Conservation (phyloP, 2,888 invertebrate genomes). For the Campoplex nolae region DNA sequence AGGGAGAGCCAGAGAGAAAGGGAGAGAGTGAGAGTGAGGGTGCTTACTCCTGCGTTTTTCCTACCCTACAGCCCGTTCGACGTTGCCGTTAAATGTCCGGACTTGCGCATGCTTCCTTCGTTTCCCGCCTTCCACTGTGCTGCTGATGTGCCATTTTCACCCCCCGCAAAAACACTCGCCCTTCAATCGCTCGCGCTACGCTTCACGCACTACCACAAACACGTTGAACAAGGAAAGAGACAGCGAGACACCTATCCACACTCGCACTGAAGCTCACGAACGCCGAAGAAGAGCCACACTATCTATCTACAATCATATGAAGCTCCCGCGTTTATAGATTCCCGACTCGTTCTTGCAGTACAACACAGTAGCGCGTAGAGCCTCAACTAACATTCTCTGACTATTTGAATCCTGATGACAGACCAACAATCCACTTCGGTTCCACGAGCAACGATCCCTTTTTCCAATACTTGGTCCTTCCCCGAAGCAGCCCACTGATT, state of each 20-base stretch:
- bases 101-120: constrained; percentile 65
- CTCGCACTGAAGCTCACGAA: constrained; percentile 4
- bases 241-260: constrained; percentile 4
- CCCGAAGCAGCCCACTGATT: not conserved
- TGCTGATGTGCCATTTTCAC: constrained; percentile 49
- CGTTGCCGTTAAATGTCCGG: constrained; percentile 63
- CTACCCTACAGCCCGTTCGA: constrained; percentile 50
- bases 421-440: not conserved
- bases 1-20: not conserved
- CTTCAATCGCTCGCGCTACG: constrained; percentile 18
- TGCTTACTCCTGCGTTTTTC: constrained; percentile 50
- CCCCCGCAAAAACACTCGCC: constrained; percentile 35
- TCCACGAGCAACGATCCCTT: not conserved
- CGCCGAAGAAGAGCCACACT: not conserved
- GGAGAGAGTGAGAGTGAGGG: not conserved
- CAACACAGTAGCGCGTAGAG: not conserved
- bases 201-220: not conserved
- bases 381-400: not conserved
- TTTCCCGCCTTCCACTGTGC: constrained; percentile 67
- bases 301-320: constrained; percentile 16
- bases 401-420: not conserved
- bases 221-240: not conserved
- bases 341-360: not conserved
- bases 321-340: constrained; percentile 17
- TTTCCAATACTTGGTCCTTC: not conserved